Base-by-base conservation (phyloP, 2,888 invertebrate species). In the Pomacea canaliculata region DNA sequence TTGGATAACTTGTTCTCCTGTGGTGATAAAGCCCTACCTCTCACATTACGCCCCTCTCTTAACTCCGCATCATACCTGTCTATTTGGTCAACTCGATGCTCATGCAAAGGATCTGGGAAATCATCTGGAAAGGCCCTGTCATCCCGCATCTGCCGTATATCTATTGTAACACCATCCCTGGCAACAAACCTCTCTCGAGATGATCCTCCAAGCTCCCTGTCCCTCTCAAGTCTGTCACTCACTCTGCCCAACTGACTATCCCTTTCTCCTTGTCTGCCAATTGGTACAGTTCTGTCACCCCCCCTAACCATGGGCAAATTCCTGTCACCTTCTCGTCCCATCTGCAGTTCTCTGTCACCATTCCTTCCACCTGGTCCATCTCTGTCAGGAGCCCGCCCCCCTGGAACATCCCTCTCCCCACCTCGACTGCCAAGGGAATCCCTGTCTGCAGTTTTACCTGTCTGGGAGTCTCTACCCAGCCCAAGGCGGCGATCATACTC, bases 151-250 rank as follows among this genome's bases (percentile, higher is more conserved):
- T 68, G 27, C 60, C 74, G 59, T 12, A 69, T 62, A 19, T 69
- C 74, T 9, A 23, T 12, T 5, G 23, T 37, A 7, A 67, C 62
- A 12, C 46, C 23, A 46, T 68, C 48, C n/a, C 37, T 23, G 1
- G 5, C 19, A 66, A 67, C 19, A 67, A 16, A 68, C 60, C 71
- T 70, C 56, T 23, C 70, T 68, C 48, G 62, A 71, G 23, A 70
- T 68, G 46, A 72, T 70, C 73, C 76, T 69, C 70, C 74, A 67
- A 63, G 18, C 78, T 77, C 78, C 68, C 76, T 78, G 51, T 81
- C 82, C 23, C 76, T 78, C 60, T 76, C 68, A 56, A 60, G 71
- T 51, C 76, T 75, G 46, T 77, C 77, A 56, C 76, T 76, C 37
- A 79, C 82, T 27, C 76, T 76, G 65, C 73, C 65, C 63, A 60